Base-by-base conservation (phyloP, 1,140 invertebrate species). In the Anthonomus grandis region DNA sequence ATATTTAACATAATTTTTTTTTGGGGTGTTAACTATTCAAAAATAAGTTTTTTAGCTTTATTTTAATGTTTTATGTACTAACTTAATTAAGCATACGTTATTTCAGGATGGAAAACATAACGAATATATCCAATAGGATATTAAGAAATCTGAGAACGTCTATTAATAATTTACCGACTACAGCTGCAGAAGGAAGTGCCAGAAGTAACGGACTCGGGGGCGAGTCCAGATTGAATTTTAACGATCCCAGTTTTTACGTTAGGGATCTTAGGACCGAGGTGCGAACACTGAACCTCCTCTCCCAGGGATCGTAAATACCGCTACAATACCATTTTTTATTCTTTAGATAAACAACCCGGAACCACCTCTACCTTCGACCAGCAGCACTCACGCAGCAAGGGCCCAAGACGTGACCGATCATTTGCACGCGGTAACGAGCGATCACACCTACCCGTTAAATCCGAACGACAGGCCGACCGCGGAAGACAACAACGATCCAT, bases 361-460 rank as follows among this genome's bases (percentile, higher is more conserved):
- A n/a, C n/a, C n/a, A n/a, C n/a, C n/a, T n/a, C n/a, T n/a, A n/a
- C n/a, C n/a, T n/a, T n/a, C n/a, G n/a, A n/a, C n/a, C n/a, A n/a
- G n/a, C n/a, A n/a, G n/a, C n/a, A n/a, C n/a, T n/a, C n/a, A n/a
- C n/a, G n/a, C n/a, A n/a, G n/a, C n/a, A n/a, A n/a, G 12, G 2
- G 12, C 42, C 15, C 49, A 42, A 23, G 37, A 50, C 24, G 18
- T 47, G 1, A 38, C 38, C 21, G 34, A 24, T 24, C 27, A 41
- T 46, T 31, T 47, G n/a, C 46, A 62, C 61, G 60, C 65, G 9
- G 63, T 66, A 3, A 63, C 64, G 13, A 64, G 67, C 1, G 71
- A 73, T 57, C 71, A 73, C 53, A 73, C 69, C 6, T 73, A 73
- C 48, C 71, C 71, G 0, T 56, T 69, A 24, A 70, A 70, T 57